Conservation (phyloP, 2,113 vertebrate species). For the Fukomys damarensis region DNA sequence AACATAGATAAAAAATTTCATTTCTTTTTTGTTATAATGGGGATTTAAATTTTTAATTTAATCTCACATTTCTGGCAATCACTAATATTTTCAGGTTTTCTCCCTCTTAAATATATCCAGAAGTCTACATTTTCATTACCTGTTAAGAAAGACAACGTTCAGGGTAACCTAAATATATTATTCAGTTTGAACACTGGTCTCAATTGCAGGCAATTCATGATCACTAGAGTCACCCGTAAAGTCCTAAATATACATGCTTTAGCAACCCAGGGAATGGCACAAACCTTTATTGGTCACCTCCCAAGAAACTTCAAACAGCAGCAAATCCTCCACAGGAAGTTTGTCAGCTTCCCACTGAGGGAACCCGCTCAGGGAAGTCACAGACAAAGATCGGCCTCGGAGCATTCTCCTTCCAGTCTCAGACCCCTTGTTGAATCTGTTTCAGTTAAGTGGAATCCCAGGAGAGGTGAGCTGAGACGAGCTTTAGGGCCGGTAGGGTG, state of each 20-base stretch:
- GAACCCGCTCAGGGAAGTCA: slow-evolving; percentile 94
- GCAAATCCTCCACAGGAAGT: slow-evolving; percentile 92
- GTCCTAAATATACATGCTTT: background rate
- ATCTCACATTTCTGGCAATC: background rate
- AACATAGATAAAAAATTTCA: background rate
- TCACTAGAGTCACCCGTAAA: background rate
- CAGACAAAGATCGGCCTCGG: slow-evolving; percentile 92
- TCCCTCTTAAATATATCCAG: background rate
- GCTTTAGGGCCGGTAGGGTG: slow-evolving; percentile 68
- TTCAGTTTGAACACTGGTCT: background rate
- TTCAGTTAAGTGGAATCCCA: background rate
- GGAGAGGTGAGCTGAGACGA: background rate
- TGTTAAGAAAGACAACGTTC: background rate
- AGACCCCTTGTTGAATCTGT: background rate
- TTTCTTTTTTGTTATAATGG: background rate
- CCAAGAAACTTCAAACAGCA: slow-evolving; percentile 97
- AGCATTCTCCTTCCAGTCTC: slow-evolving; percentile 87
- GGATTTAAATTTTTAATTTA: background rate
- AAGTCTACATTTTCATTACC: background rate
- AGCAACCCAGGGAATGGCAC: slow-evolving; percentile 26
- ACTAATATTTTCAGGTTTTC: background rate
- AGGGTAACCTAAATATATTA: background rate
- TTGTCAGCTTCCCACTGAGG: slow-evolving; percentile 92
- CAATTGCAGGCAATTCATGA: background rate
- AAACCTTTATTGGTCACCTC: slow-evolving; percentile 98